phyloP scores from a whole-genome alignment of 2,113 vertebrate species.

The Malurus alboscapulatus region DNA sequence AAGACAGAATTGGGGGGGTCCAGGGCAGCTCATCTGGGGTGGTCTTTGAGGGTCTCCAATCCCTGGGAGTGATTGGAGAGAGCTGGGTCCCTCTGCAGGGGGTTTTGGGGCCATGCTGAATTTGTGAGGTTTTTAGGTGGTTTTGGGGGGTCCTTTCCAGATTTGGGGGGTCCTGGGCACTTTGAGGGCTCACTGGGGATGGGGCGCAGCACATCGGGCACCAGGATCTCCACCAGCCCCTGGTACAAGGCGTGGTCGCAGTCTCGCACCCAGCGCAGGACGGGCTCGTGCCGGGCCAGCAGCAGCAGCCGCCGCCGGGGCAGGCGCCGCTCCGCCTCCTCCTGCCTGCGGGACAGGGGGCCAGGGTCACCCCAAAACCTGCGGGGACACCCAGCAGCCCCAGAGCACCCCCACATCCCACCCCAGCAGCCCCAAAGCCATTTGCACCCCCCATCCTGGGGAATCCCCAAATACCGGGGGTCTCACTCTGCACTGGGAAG shows the following conservation, averaged over 20 bases:
- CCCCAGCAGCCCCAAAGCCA: no score
- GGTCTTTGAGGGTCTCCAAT: not conserved
- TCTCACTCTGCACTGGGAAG: fast-evolving
- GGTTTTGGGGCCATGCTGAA: fast-evolving
- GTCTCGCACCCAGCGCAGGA: not conserved
- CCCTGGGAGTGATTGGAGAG: not conserved
- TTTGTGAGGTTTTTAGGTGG: not conserved
- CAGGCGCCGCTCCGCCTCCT: not conserved
- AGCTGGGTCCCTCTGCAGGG: not conserved
- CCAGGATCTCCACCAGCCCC: not conserved
- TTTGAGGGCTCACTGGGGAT: not conserved
- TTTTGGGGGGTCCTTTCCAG: not conserved
- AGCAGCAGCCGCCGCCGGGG: not conserved
- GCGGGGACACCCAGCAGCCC: not conserved
- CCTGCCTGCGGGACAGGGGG: not conserved
- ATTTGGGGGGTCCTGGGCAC: not conserved
- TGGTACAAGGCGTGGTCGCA: not conserved
- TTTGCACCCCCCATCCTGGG: not conserved
- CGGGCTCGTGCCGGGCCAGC: not conserved
- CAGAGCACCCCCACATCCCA: no score
- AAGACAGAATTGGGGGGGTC: not conserved
- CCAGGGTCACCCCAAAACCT: not conserved
- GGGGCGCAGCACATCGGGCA: not conserved
- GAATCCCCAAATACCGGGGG: not conserved
- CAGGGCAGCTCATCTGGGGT: fast-evolving